Evolutionary conservation across 2,888 invertebrate genomes (phyloP).

Genomic region (Acleris emargana): DNA sequence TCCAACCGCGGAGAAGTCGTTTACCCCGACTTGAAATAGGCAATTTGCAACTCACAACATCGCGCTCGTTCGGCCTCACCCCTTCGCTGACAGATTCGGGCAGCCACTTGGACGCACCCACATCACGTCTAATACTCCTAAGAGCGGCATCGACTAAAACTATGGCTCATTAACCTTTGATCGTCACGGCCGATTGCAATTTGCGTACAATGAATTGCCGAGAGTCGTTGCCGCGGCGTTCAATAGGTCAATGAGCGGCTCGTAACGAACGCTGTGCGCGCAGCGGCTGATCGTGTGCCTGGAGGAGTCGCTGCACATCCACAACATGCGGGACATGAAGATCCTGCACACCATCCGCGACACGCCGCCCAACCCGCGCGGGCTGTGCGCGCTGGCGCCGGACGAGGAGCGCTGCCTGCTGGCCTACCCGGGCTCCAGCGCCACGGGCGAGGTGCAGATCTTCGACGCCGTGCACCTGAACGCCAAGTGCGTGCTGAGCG

Average conservation of each 20-base stretch:
- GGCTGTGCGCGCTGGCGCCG: slow-evolving; percentile 95
- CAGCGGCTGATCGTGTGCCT: slow-evolving; percentile 97
- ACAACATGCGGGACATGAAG: slow-evolving; percentile 99
- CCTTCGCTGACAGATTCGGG: too few species aligned
- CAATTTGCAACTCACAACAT: too few species aligned
- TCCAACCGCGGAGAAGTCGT: too few species aligned
- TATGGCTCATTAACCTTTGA: too few species aligned
- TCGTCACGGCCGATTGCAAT: too few species aligned
- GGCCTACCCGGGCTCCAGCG: slow-evolving; percentile 98
- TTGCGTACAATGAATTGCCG: too few species aligned
- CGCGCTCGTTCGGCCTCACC: too few species aligned
- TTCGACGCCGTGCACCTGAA: slow-evolving; percentile 97
- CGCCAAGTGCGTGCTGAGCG: slow-evolving; percentile 98
- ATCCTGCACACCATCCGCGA: slow-evolving; percentile 98
- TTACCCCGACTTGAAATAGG: too few species aligned
- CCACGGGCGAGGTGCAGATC: slow-evolving; percentile 97
- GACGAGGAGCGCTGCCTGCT: slow-evolving; percentile 96
- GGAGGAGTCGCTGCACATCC: slow-evolving; percentile 98
- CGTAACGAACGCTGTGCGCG: slow-evolving; percentile 36
- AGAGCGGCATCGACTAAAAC: too few species aligned
- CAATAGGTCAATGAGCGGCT: neutral
- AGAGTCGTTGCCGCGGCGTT: too few species aligned
- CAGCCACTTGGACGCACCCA: too few species aligned
- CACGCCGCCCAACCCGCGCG: slow-evolving; percentile 97
- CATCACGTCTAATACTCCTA: too few species aligned